phyloP scores from a whole-genome alignment of 1,140 invertebrate genomes.

The Leptinotarsa undecemlineata region DNA sequence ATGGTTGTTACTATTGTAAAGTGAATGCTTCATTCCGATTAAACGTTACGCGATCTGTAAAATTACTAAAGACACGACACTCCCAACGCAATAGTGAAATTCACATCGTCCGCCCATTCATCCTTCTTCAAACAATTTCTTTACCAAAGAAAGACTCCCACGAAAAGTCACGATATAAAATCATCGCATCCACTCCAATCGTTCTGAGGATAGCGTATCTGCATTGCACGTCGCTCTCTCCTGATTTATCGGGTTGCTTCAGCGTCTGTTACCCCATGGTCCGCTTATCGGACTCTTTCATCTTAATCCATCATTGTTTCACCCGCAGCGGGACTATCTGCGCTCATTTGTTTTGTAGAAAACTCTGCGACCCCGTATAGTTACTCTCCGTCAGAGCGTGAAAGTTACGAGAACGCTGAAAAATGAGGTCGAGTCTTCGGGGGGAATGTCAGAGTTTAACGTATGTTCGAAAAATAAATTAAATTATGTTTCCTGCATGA shows the following conservation, averaged over 20 bases:
- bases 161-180: neutral
- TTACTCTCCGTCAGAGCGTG: conserved; percentile 19
- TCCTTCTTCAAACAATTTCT: too few relatives aligned
- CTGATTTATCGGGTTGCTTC: neutral
- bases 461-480: neutral
- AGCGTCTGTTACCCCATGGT: neutral
- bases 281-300: conserved; percentile 33
- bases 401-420: neutral
- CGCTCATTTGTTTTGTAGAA: conserved; percentile 22
- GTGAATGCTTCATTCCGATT: too few relatives aligned
- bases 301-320: conserved; percentile 40
- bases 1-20: too few relatives aligned
- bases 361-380: conserved; percentile 12
- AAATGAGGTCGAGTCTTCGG: neutral
- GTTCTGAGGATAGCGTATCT: neutral
- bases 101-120: too few relatives aligned
- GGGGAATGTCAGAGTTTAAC: neutral
- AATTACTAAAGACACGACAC: too few relatives aligned
- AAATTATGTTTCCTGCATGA: too few relatives aligned
- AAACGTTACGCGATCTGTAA: too few relatives aligned
- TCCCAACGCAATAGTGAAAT: too few relatives aligned
- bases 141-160: too few relatives aligned
- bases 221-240: conserved; percentile 12
- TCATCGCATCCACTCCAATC: neutral
- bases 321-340: conserved; percentile 19